Evolutionary conservation across 2,888 invertebrate genomes (phyloP).

Genomic region (Tenodera sinensis): DNA sequence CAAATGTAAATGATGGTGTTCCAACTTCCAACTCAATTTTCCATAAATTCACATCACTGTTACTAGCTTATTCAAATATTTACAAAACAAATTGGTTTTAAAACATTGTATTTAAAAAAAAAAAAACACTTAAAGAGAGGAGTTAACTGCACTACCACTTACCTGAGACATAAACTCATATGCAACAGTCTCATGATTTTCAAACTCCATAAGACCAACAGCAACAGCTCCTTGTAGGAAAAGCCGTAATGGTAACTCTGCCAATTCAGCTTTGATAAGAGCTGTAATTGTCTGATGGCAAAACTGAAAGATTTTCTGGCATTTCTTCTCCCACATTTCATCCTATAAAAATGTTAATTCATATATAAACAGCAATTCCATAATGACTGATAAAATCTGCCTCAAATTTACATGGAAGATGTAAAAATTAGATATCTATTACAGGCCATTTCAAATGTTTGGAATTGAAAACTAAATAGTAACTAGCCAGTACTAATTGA

Average conservation of each 20-base stretch:
- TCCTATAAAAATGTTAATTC: conserved; percentile 56
- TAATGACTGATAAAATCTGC: no score
- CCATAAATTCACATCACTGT: no score
- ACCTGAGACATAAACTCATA: conserved; percentile 96
- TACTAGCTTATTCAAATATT: no score
- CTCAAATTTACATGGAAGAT: no score
- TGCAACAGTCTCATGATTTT: conserved; percentile 93
- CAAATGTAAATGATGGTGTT: no score
- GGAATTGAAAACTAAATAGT: no score
- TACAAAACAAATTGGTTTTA: no score
- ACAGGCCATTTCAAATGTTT: no score
- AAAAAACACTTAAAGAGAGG: not conserved
- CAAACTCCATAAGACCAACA: conserved; percentile 86
- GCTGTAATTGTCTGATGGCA: conserved; percentile 94
- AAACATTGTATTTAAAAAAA: not conserved
- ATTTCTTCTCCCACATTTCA: conserved; percentile 97
- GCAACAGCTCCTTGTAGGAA: conserved; percentile 95
- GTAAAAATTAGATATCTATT: no score
- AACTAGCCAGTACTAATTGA: no score
- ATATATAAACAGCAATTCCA: no score
- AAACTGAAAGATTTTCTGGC: conserved; percentile 96
- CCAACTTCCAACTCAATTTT: no score
- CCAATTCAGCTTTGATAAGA: conserved; percentile 90
- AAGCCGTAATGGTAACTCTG: conserved; percentile 87
- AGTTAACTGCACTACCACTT: conserved; percentile 15